A percentile compares a stretch with the other conserved stretches of the same genome.
These are phyloP conservation scores for Cliona cf. orientalis DNA, from an alignment of 37 sponge, comb jelly and placozoan genomes.

Conservation along the genomic window DNA sequence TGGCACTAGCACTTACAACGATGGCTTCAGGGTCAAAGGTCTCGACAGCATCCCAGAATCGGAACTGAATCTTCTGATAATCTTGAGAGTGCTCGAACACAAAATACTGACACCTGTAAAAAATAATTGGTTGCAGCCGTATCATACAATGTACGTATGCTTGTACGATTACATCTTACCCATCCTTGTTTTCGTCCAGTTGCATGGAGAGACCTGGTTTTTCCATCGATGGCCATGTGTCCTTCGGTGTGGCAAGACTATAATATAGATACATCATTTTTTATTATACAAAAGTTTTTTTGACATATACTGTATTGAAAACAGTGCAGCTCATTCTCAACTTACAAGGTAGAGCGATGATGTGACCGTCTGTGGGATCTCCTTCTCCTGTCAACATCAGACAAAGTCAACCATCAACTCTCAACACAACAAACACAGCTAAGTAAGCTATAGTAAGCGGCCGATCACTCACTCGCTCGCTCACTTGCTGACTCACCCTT, in stretches of 20 bases:
- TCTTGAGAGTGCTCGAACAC: slow-evolving; percentile 73
- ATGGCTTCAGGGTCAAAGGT: slow-evolving; percentile 84
- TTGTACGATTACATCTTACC: too few species aligned
- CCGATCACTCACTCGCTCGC: neutral
- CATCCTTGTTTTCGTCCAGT: slow-evolving; percentile 65
- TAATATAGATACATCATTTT: neutral
- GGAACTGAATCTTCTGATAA: slow-evolving; percentile 84
- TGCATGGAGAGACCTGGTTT: slow-evolving; percentile 84
- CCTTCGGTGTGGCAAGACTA: slow-evolving; percentile 71
- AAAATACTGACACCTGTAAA: slow-evolving; percentile 70
- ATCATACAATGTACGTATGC: too few species aligned
- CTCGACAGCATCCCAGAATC: slow-evolving; percentile 85
- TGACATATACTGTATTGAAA: neutral
- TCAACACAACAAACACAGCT: neutral
- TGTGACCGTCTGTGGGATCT: slow-evolving; percentile 29
- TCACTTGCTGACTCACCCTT: neutral
- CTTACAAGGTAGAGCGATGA: slow-evolving; percentile 68
- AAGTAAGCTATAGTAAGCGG: neutral
- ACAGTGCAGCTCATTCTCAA: neutral
- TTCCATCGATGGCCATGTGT: slow-evolving; percentile 84
- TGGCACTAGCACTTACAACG: slow-evolving; percentile 54
- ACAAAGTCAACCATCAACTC: neutral
- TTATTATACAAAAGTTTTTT: neutral
- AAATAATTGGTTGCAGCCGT: neutral
- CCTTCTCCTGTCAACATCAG: slow-evolving; percentile 25